These are phyloP conservation scores for Pogoniulus pusillus DNA, from an alignment of 2,797 vertebrate genomes.

Conservation along the genomic window DNA sequence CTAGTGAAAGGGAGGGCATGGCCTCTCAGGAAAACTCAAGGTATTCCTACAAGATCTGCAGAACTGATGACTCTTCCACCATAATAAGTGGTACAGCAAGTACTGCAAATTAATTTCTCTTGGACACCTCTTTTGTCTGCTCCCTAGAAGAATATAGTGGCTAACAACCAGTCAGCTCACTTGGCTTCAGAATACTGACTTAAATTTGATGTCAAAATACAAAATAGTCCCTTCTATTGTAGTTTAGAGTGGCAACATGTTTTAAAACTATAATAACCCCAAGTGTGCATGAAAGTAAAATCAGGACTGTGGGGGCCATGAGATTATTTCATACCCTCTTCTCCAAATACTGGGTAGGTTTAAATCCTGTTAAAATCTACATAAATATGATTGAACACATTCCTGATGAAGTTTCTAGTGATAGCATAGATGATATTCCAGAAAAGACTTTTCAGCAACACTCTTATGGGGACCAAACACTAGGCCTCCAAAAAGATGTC, in stretches of 20 bases:
- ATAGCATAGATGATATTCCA: neutral
- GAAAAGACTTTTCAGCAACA: neutral
- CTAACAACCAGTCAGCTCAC: neutral
- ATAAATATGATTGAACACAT: fast-evolving
- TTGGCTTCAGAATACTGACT: neutral
- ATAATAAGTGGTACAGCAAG: neutral
- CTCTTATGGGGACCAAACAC: neutral
- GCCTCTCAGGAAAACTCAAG: neutral
- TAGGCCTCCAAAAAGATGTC: neutral
- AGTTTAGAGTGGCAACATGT: no score
- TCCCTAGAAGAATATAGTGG: neutral
- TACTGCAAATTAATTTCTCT: neutral
- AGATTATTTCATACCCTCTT: neutral
- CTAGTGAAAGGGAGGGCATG: neutral
- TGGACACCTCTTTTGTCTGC: neutral
- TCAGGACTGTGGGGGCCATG: neutral
- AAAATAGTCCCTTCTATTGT: neutral
- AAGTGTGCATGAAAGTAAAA: neutral
- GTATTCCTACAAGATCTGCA: neutral
- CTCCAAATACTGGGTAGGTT: neutral
- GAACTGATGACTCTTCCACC: neutral
- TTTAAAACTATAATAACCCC: neutral
- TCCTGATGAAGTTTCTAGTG: neutral
- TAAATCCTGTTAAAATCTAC: neutral
- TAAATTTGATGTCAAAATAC: neutral